These are phyloP conservation scores for Malurus cyaneus DNA, from an alignment of 2,113 vertebrate genomes.

Conservation along the genomic window DNA sequence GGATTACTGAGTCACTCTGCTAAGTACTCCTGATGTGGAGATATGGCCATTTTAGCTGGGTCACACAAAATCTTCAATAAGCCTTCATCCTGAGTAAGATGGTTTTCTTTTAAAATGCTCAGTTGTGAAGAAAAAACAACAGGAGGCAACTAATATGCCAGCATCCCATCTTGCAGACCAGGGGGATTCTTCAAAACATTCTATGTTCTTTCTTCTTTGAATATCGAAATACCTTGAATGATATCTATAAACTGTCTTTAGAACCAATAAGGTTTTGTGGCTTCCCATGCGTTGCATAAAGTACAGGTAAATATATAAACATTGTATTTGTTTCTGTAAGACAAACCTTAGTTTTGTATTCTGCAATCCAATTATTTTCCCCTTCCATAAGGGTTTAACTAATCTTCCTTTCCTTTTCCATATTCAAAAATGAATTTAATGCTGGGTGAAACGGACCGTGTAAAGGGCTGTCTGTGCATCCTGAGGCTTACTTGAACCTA, in stretches of 20 bases:
- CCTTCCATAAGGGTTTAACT: neutral
- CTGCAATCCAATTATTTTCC: neutral
- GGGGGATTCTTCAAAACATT: neutral
- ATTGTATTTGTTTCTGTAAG: neutral
- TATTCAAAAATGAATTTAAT: neutral
- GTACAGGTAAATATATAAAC: neutral
- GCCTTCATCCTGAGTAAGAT: neutral
- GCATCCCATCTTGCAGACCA: neutral
- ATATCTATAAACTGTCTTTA: neutral
- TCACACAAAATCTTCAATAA: neutral
- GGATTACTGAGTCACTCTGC: neutral
- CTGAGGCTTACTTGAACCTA: neutral
- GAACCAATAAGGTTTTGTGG: neutral
- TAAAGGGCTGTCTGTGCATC: neutral
- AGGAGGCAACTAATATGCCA: neutral
- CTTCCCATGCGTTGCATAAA: neutral
- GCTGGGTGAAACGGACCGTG: neutral
- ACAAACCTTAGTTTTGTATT: neutral
- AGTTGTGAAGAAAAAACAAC: neutral
- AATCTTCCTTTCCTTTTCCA: neutral
- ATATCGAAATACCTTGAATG: neutral
- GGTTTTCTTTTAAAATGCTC: neutral
- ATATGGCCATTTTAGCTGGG: neutral
- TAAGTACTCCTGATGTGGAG: neutral
- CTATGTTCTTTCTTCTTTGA: neutral